Percentiles rank a stretch among this genome's conserved stretches.
Evolutionary conservation across 2,797 vertebrate species (phyloP).

Genomic region (Uromys caudimaculatus): DNA sequence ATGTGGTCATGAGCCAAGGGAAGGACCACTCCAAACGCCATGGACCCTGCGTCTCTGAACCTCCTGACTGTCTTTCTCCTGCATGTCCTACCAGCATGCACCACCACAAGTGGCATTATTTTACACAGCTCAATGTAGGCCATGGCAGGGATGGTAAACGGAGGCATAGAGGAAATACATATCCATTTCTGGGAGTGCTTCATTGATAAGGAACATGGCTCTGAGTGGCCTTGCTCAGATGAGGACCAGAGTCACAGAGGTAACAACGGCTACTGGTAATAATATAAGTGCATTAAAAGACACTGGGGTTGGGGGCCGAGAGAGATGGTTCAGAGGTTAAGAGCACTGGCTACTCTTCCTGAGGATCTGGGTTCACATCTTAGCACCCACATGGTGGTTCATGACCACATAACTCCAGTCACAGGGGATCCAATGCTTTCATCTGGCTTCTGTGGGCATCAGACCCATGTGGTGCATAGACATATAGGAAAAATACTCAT

Average conservation of each 20-base stretch:
- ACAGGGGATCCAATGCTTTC: no score
- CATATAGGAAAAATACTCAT: neutral
- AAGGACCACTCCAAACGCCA: neutral
- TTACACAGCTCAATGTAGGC: neutral
- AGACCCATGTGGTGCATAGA: neutral
- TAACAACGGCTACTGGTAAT: fast-evolving
- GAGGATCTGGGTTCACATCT: neutral
- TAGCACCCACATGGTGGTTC: neutral
- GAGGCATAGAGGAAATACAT: neutral
- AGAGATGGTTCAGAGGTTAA: neutral
- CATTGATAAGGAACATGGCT: neutral
- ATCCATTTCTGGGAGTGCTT: neutral
- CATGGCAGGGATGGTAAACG: neutral
- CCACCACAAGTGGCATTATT: neutral
- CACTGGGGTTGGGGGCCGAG: neutral
- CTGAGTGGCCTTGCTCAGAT: neutral
- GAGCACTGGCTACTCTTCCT: neutral
- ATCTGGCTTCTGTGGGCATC: neutral
- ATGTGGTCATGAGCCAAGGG: neutral
- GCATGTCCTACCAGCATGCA: neutral
- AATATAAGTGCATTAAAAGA: neutral
- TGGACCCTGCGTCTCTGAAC: fast-evolving
- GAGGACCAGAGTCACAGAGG: neutral
- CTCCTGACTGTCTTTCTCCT: neutral
- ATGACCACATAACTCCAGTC: neutral